Conservation (phyloP, 37 sponge, comb jelly and placozoan species). For the Diacarnus erythraeanus region DNA sequence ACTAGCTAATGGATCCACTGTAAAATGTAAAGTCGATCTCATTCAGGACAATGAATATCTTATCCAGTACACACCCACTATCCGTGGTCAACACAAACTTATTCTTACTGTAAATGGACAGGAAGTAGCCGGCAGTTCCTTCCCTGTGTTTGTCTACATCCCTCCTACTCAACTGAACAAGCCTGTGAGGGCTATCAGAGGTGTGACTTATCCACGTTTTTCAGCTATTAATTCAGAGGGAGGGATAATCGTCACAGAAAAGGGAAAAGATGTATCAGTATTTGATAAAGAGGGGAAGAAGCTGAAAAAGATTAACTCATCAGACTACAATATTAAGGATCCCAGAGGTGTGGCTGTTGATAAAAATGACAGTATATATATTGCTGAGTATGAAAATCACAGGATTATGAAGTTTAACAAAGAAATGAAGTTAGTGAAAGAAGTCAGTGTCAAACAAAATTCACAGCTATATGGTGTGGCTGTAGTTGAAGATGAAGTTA, state of each 20-base stretch:
- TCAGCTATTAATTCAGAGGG: constrained; percentile 11
- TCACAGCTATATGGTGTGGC: neutral
- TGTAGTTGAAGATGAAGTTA: neutral
- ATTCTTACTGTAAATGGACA: constrained; percentile 12
- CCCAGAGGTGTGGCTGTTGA: constrained; percentile 7
- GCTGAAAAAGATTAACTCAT: neutral
- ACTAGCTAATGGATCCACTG: neutral
- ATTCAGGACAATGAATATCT: neutral
- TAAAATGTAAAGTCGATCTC: neutral
- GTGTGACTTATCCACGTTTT: neutral
- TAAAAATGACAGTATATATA: constrained; percentile 12
- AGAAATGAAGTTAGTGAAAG: neutral
- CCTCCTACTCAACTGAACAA: constrained; percentile 23
- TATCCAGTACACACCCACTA: constrained; percentile 13
- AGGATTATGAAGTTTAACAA: constrained; percentile 5
- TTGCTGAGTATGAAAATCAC: neutral
- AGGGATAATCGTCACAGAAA: constrained; percentile 10
- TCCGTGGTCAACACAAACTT: constrained; percentile 21
- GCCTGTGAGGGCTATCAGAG: constrained; percentile 8
- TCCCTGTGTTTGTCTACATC: constrained; percentile 22
- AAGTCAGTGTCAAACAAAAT: neutral
- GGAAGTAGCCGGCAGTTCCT: constrained; percentile 21
- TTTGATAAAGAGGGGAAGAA: constrained; percentile 15
- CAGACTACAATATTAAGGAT: neutral
- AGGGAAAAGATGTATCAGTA: neutral